A percentile compares a stretch with the other conserved stretches of the same genome.
These are phyloP conservation scores for Ectobius pallidus DNA, from an alignment of 2,888 invertebrate genomes.

Conservation along the genomic window DNA sequence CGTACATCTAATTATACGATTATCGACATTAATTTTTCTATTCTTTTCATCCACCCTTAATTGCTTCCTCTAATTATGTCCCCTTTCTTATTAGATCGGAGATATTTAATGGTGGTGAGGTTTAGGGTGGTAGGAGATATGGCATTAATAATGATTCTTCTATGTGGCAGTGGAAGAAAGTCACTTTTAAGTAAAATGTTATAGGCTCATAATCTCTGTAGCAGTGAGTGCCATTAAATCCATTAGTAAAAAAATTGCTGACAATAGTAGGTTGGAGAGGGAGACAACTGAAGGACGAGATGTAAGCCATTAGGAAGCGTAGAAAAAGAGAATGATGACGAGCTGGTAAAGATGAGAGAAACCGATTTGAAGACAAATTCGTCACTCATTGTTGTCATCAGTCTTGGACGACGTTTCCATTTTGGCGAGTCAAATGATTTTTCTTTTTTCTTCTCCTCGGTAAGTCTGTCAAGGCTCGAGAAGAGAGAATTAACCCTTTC, in stretches of 20 bases:
- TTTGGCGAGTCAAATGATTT: neutral
- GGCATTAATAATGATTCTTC: slow-evolving; percentile 6
- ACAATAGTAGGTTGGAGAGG: slow-evolving; percentile 19
- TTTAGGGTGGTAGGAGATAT: slow-evolving; percentile 7
- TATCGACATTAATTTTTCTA: slow-evolving; percentile 26
- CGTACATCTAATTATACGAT: slow-evolving; percentile 23
- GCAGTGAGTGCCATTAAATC: slow-evolving; percentile 34
- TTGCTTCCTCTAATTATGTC: slow-evolving; percentile 21
- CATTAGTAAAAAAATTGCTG: slow-evolving; percentile 36
- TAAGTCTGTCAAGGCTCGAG: neutral
- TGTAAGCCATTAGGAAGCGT: neutral
- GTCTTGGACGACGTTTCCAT: neutral
- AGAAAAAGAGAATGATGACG: too few relatives aligned
- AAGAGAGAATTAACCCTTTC: neutral
- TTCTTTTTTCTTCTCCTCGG: neutral
- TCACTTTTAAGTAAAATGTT: slow-evolving; percentile 22
- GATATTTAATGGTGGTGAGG: slow-evolving; percentile 20
- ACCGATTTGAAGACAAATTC: neutral
- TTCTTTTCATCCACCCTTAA: slow-evolving; percentile 20
- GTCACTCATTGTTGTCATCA: neutral
- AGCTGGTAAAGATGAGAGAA: neutral
- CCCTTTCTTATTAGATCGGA: slow-evolving; percentile 20
- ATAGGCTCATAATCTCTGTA: slow-evolving; percentile 28
- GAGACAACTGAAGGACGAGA: neutral
- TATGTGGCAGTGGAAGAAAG: slow-evolving; percentile 24